Evolutionary conservation across 2,888 invertebrate species (phyloP).

Genomic region (Marronus borbonicus): DNA sequence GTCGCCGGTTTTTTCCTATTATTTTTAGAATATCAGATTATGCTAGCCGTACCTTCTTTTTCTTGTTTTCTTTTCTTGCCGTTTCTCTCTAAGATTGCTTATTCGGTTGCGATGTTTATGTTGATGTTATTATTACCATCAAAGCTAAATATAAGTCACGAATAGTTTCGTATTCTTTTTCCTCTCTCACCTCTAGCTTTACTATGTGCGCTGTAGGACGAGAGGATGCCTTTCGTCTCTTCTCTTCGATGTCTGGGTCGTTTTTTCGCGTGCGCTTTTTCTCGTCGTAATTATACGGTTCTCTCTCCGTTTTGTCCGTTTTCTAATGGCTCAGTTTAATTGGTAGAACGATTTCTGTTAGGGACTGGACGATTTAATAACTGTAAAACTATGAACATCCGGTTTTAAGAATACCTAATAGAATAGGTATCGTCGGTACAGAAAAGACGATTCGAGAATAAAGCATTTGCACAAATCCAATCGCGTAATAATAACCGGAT

Average conservation of each 20-base stretch:
- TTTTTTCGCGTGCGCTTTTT: not conserved
- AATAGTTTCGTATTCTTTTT: not conserved
- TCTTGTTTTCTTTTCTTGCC: not conserved
- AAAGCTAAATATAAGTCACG: slow-evolving; percentile 5
- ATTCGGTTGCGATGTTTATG: slow-evolving; percentile 4
- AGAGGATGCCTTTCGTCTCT: not conserved
- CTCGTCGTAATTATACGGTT: no score
- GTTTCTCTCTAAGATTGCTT: not conserved
- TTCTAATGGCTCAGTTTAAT: not conserved
- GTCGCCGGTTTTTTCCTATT: not conserved
- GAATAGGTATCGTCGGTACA: not conserved
- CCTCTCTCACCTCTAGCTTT: no score
- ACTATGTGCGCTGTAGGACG: no score
- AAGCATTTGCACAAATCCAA: not conserved
- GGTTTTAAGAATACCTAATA: no score
- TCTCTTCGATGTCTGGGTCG: not conserved
- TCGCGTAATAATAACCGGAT: no score
- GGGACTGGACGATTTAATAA: not conserved
- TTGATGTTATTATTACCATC: slow-evolving; percentile 1
- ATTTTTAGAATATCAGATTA: not conserved
- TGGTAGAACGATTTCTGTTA: slow-evolving; percentile 6
- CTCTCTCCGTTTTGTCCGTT: no score
- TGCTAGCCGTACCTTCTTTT: no score
- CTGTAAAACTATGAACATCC: slow-evolving; percentile 4
- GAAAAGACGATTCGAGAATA: not conserved